phyloP scores from a whole-genome alignment of 2,888 invertebrate species.

The Andrena marginata region DNA sequence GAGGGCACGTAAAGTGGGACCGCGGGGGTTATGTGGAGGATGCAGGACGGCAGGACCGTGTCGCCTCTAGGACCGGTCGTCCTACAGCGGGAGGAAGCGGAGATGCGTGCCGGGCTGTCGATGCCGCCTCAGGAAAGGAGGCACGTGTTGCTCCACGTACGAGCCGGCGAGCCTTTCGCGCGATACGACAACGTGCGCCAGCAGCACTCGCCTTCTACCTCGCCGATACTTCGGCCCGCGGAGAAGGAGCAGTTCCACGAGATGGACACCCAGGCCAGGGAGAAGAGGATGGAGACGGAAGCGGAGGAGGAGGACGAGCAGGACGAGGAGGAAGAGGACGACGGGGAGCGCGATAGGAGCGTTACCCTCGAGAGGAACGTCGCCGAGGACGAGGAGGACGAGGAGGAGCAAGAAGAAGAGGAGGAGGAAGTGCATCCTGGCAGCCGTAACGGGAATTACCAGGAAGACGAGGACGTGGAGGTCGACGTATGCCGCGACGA shows the following conservation, averaged over 20 bases:
- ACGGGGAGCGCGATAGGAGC: conserved; percentile 50
- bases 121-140: conserved; percentile 78
- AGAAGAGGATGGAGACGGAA: conserved; percentile 61
- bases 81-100: conserved; percentile 73
- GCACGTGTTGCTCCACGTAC: conserved; percentile 80
- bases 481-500: conserved; percentile 81
- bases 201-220: conserved; percentile 64
- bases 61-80: conserved; percentile 78
- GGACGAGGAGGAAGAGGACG: conserved; percentile 74
- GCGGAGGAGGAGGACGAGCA: conserved; percentile 70
- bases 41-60: conserved; percentile 79
- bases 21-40: conserved; percentile 78
- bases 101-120: conserved; percentile 64
- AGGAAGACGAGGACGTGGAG: conserved; percentile 80
- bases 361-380: conserved; percentile 51
- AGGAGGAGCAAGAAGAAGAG: conserved; percentile 77
- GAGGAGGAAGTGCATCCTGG: conserved; percentile 73
- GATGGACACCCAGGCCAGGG: conserved; percentile 48
- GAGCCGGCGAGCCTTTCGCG: conserved; percentile 78
- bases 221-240: conserved; percentile 63
- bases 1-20: conserved; percentile 58
- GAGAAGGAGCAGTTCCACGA: conserved; percentile 64
- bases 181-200: conserved; percentile 74
- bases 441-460: conserved; percentile 75
- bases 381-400: conserved; percentile 72